Percentiles rank a stretch among this genome's conserved stretches.
Conservation (phyloP, 2,797 vertebrate species). For the Protosalanx chinensis region DNA sequence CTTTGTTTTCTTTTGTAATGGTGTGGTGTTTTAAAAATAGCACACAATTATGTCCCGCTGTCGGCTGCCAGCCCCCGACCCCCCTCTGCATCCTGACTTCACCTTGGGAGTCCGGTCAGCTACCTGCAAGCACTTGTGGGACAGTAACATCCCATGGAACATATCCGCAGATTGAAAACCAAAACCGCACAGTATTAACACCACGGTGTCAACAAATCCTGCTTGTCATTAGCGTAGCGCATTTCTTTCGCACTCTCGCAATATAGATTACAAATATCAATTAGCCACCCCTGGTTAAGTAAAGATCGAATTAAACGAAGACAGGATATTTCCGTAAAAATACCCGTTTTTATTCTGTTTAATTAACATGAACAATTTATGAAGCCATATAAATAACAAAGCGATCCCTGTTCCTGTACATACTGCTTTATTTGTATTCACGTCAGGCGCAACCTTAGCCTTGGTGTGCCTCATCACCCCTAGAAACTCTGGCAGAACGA, state of each 20-base stretch:
- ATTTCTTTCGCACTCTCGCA: too few species aligned
- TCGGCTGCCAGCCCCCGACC: not conserved
- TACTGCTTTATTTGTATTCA: not conserved
- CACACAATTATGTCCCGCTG: slow-evolving; percentile 37
- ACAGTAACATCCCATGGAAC: slow-evolving; percentile 6
- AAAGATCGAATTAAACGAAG: too few species aligned
- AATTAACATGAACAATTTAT: too few species aligned
- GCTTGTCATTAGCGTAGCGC: not conserved
- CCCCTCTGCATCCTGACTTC: slow-evolving; percentile 25
- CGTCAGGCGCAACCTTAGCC: not conserved
- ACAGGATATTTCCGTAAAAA: too few species aligned
- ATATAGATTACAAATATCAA: too few species aligned
- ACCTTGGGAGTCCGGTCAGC: slow-evolving; percentile 25
- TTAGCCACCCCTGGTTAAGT: too few species aligned
- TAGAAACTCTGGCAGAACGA: not conserved
- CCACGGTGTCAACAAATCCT: not conserved
- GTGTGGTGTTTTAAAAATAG: slow-evolving; percentile 57
- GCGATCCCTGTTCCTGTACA: too few species aligned
- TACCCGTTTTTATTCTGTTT: too few species aligned
- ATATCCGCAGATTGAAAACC: not conserved
- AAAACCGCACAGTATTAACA: not conserved
- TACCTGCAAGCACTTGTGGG: slow-evolving; percentile 22
- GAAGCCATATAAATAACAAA: too few species aligned
- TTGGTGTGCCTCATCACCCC: not conserved
- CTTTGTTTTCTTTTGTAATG: slow-evolving; percentile 41